Percentiles rank a stretch among this genome's conserved stretches.
These are phyloP conservation scores for Stenodera caucasica DNA, from an alignment of 2,888 invertebrate genomes.

Conservation along the genomic window DNA sequence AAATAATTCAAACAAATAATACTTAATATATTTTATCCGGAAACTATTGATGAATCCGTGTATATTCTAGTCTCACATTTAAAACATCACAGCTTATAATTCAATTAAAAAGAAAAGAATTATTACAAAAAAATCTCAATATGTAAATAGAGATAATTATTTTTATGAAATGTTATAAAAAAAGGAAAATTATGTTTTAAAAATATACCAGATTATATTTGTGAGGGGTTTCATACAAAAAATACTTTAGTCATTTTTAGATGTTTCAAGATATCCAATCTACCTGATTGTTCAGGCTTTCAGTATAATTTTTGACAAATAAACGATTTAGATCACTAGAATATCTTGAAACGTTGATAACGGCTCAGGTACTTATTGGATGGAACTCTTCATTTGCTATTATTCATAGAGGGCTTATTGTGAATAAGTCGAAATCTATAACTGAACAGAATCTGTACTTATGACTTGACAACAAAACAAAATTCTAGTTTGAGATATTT, in stretches of 20 bases:
- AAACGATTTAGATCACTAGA: too few species aligned
- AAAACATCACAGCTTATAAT: background rate
- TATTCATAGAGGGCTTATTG: background rate
- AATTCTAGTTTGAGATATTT: background rate
- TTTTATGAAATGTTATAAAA: background rate
- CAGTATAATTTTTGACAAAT: too few species aligned
- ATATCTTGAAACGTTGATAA: too few species aligned
- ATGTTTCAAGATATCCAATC: too few species aligned
- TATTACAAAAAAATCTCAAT: constrained; percentile 5
- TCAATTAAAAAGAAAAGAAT: background rate
- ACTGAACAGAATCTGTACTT: background rate
- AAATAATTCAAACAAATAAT: background rate
- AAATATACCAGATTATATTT: background rate
- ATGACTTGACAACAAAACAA: background rate
- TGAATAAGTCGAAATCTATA: background rate
- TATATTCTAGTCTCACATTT: constrained; percentile 10
- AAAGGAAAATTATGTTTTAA: background rate
- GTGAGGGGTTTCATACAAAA: too few species aligned
- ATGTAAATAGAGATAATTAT: constrained; percentile 11
- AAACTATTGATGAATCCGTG: constrained; percentile 2
- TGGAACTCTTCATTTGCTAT: background rate
- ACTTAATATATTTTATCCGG: background rate
- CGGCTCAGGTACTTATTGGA: too few species aligned
- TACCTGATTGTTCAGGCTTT: too few species aligned
- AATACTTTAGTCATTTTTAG: too few species aligned